A percentile compares a stretch with the other conserved stretches of the same genome.
These are phyloP conservation scores for Echeneis naucrates DNA, from an alignment of 2,797 vertebrate species.

Conservation along the genomic window DNA sequence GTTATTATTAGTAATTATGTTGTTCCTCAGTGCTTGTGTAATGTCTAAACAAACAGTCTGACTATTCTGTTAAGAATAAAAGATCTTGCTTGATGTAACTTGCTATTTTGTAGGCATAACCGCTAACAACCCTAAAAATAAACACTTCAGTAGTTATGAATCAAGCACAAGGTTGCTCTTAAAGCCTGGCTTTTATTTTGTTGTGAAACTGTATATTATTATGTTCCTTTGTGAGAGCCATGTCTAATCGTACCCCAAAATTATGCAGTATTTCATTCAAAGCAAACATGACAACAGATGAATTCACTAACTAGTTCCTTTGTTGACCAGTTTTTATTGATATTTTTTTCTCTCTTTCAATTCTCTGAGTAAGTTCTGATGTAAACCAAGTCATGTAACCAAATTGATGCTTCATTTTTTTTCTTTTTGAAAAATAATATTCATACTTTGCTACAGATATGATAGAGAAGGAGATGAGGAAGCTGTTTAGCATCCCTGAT, in stretches of 20 bases:
- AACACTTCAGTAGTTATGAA: neutral
- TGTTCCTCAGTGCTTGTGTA: neutral
- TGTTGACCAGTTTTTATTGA: neutral
- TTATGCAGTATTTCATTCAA: neutral
- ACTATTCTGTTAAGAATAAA: neutral
- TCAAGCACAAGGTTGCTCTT: neutral
- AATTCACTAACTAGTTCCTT: neutral
- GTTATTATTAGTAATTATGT: neutral
- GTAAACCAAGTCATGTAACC: neutral
- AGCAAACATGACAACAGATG: neutral
- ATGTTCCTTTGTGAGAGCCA: neutral
- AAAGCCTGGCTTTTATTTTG: neutral
- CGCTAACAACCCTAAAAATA: neutral
- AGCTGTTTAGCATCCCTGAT: slow-evolving; percentile 96
- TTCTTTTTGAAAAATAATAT: neutral
- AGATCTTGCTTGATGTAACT: neutral
- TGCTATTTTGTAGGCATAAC: neutral
- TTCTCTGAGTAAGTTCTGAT: neutral
- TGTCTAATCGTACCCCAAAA: neutral
- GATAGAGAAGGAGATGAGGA: slow-evolving; percentile 98
- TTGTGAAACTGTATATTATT: neutral
- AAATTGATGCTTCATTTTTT: neutral
- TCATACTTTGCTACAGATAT: slow-evolving; percentile 82
- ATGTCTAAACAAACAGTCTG: slow-evolving; percentile 1
- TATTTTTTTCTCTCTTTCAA: neutral